These are phyloP conservation scores for Sebastes elongatus DNA, from an alignment of 2,797 vertebrate genomes.

Conservation along the genomic window DNA sequence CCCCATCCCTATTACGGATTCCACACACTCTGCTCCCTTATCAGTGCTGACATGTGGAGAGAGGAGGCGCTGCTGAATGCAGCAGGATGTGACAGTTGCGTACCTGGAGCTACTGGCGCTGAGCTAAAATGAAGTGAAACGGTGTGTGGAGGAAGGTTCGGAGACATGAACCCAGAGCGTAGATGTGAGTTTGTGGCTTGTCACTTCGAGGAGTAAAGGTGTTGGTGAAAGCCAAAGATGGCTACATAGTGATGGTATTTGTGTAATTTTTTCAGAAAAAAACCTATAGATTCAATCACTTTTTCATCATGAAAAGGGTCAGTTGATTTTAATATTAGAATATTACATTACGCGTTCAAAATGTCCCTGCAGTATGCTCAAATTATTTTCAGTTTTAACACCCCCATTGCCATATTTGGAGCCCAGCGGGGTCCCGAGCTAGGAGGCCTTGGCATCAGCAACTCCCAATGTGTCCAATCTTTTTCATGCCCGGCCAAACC, in stretches of 20 bases:
- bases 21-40: conserved; percentile 31
- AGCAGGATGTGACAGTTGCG: conserved; percentile 55
- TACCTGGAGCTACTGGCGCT: conserved; percentile 49
- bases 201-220: background rate
- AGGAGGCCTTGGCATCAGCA: conserved; percentile 60
- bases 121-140: conserved; percentile 48
- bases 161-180: conserved; percentile 12
- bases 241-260: background rate
- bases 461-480: conserved; percentile 66
- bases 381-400: conserved; percentile 45
- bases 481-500: conserved; percentile 76
- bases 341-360: background rate
- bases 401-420: conserved; percentile 62
- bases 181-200: background rate
- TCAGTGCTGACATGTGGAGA: conserved; percentile 58
- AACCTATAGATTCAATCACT: background rate
- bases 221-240: background rate
- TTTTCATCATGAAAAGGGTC: background rate
- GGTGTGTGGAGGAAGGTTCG: conserved; percentile 4
- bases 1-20: conserved; percentile 14
- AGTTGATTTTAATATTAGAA: background rate
- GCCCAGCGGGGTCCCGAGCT: conserved; percentile 52
- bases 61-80: conserved; percentile 39
- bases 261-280: background rate
- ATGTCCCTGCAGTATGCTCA: background rate